A percentile compares a stretch with the other conserved stretches of the same genome.
Conservation (phyloP, 2,888 invertebrate genomes). For the Chymomyza procnemis region DNA sequence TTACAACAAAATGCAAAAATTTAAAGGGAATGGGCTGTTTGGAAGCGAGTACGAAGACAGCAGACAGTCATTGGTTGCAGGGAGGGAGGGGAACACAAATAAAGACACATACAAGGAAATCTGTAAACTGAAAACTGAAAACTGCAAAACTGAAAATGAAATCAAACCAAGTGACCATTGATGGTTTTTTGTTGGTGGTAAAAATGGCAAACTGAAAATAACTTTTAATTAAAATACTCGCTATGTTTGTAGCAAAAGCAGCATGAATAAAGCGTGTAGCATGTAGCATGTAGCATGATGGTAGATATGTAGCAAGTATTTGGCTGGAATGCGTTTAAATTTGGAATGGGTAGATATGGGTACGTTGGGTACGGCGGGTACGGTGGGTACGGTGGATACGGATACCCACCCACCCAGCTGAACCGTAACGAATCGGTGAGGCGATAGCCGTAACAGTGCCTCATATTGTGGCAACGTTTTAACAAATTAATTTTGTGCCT, state of each 20-base stretch:
- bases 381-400: background rate
- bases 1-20: slow-evolving; percentile 10
- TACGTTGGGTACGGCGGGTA: background rate
- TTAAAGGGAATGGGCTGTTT: background rate
- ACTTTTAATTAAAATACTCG: slow-evolving; percentile 28
- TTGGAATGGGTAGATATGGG: background rate
- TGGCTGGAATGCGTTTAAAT: background rate
- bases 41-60: too few species aligned
- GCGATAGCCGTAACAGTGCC: background rate
- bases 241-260: background rate
- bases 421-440: background rate
- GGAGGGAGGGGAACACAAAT: background rate
- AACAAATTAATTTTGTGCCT: background rate
- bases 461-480: background rate
- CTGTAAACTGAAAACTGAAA: background rate
- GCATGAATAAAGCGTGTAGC: too few species aligned
- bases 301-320: background rate
- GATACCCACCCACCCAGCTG: background rate
- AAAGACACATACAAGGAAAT: background rate
- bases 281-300: background rate
- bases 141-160: slow-evolving; percentile 4
- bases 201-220: slow-evolving; percentile 23
- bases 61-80: too few species aligned
- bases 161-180: slow-evolving; percentile 24
- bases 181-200: slow-evolving; percentile 20